Base-by-base conservation (phyloP, 1,140 invertebrate species). In the Elysia chlorotica region DNA sequence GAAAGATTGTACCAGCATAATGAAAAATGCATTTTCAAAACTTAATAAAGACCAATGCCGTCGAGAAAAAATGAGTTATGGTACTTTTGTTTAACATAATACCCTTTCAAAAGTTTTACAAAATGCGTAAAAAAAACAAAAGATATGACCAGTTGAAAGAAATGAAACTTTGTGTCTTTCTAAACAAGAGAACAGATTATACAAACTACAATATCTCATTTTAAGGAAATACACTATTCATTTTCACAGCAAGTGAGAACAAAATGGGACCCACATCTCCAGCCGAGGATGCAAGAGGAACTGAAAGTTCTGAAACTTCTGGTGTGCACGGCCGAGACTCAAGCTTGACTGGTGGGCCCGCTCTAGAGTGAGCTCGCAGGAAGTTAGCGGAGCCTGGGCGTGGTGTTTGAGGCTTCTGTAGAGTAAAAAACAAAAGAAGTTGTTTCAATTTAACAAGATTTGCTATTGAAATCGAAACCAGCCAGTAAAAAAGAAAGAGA, bases 321-420 rank as follows among this genome's bases (percentile, higher is more conserved):
- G 81, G 81, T 23, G 83, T 79, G 63, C 77, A 78, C 30, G 83
- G 80, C 25, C 83, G 74, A 62, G 80, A 79, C 62, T 80, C 76
- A 37, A 84, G 74, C 48, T 82, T 81, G 4, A 82, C 78, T 36
- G 78, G 73, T 10, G 84, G 82, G 33, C 87, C 87, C 10, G 84
- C 80, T 62, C 83, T 77, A 37, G 85, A 87, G 78, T 88, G 86
- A 36, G 87, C 85, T 70, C 85, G 70, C 28, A 87, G 74, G 76
- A 82, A 88, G 54, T 78, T 78, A 14, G 83, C 81, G 54, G 84
- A 83, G 31, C 79, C 61, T 54, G 85, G 85, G 33, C 86, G 65
- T 33, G 85, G 84, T 23, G 84, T 72, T 38, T 62, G 59, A 37
- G 81, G 79, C 70, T 82, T 82, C 82, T 86, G 67, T n/a, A n/a